phyloP scores from a whole-genome alignment of 2,888 invertebrate genomes.

The Heliothis peltigera region DNA sequence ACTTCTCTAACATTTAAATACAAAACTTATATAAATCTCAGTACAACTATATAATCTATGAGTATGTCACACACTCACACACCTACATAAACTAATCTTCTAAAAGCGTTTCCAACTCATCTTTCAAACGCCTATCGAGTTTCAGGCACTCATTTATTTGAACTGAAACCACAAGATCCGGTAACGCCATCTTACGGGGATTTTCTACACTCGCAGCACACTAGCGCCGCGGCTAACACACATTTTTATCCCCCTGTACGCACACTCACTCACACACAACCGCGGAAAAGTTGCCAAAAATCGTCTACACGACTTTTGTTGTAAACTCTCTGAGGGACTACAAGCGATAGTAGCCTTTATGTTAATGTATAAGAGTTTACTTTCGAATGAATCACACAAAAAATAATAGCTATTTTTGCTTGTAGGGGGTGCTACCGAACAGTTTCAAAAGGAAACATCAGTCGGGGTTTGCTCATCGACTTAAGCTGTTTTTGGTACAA shows the following conservation, averaged over 20 bases:
- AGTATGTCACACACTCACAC: slow-evolving; percentile 31
- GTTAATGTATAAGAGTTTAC: fast-evolving
- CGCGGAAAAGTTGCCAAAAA: slow-evolving; percentile 81
- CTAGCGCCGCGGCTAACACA: slow-evolving; percentile 81
- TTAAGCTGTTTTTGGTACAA: slow-evolving; percentile 61
- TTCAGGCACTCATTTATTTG: slow-evolving; percentile 63
- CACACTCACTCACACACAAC: slow-evolving; percentile 75
- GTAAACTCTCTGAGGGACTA: slow-evolving; percentile 27
- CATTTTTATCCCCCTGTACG: slow-evolving; percentile 72
- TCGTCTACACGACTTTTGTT: slow-evolving; percentile 60
- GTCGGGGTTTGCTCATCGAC: slow-evolving; percentile 15
- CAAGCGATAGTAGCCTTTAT: slow-evolving; percentile 58
- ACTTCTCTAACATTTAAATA: not conserved
- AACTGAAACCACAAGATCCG: slow-evolving; percentile 69
- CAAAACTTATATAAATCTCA: slow-evolving; percentile 59
- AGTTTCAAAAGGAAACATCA: slow-evolving; percentile 62
- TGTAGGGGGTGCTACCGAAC: slow-evolving; percentile 40
- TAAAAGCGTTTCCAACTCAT: slow-evolving; percentile 76
- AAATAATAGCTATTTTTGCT: slow-evolving; percentile 64
- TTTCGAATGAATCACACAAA: slow-evolving; percentile 29
- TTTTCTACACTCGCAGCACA: slow-evolving; percentile 71
- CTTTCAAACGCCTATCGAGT: slow-evolving; percentile 72
- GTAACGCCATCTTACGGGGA: slow-evolving; percentile 79
- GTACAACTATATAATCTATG: slow-evolving; percentile 43
- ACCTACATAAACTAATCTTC: slow-evolving; percentile 66